Conservation (phyloP, 1,140 invertebrate genomes). For the Papilio polyxenes region DNA sequence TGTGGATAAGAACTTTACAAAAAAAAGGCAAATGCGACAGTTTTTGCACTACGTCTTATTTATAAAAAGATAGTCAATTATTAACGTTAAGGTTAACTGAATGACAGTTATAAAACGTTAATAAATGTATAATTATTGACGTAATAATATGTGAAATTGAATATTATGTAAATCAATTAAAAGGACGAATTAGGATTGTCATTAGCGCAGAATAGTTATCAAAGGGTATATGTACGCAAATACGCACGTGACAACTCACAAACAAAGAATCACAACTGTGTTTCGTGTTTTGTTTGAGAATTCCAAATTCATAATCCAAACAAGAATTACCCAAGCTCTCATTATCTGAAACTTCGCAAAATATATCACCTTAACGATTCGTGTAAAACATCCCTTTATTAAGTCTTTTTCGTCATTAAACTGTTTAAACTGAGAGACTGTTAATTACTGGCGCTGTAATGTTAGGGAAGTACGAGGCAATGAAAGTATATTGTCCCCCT, state of each 20-base stretch:
- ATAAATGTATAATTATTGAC: not conserved
- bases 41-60: no score
- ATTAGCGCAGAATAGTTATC: not conserved
- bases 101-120: no score
- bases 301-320: not conserved
- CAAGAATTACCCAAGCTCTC: not conserved
- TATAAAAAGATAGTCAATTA: no score
- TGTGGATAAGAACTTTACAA: no score
- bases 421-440: slow-evolving; percentile 7
- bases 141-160: not conserved
- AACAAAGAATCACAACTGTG: not conserved
- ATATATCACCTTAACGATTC: slow-evolving; percentile 1
- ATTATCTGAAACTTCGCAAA: not conserved
- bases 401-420: slow-evolving; percentile 24
- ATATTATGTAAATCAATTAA: not conserved
- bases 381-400: slow-evolving; percentile 11
- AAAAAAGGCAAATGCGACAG: no score
- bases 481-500: slow-evolving; percentile 16
- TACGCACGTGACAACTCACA: not conserved
- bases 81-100: no score
- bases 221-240: not conserved
- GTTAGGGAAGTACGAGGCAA: slow-evolving; percentile 3
- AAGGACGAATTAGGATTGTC: not conserved
- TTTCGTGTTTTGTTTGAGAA: not conserved
- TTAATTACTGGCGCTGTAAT: slow-evolving; percentile 21